Base-by-base conservation (phyloP, 1,140 invertebrate genomes). In the Drosophila yakuba region DNA sequence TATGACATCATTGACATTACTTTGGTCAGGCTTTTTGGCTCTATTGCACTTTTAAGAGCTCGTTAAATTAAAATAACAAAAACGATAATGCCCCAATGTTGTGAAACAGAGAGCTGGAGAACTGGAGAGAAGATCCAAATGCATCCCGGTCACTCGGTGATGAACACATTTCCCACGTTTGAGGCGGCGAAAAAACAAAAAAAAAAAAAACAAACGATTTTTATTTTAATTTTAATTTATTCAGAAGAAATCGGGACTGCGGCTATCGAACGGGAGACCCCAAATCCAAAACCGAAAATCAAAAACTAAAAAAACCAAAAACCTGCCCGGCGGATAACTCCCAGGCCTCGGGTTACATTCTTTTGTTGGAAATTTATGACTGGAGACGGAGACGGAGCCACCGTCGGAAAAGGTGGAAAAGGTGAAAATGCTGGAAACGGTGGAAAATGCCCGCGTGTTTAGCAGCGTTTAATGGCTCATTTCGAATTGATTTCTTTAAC, bases 381-480 rank as follows among this genome's bases (percentile, higher is more conserved):
- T 72, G 43, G 54, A 67, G 76, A 59, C 51, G 48, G 69, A 74
- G 71, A 32, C 47, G 69, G 50, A 75, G 69, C 64, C 62, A 83
- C 80, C 81, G 76, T 72, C 61, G 62, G 35, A 77, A 77, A 60
- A 56, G 48, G 45, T 52, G 51, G 35, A 57, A 48, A 69, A 56
- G 44, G 41, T 56, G 74, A 50, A 66, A 64, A 58, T 48, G 38
- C 67, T 84, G 81, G 77, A 85, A 86, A 91, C 90, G 80, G 84
- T 91, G 90, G 89, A 91, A 91, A 82, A 90, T 91, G 74, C 85
- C 75, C 78, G 76, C 52, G 80, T 89, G 84, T 91, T 91, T 89
- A 91, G 85, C 85, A 89, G 74, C 84, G 73, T 91, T 91, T 91
- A 91, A 91, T 91, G 80, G 90, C 85, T 89, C 90, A 91, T 91